Evolutionary conservation across 2,888 invertebrate species (phyloP).

Genomic region (Sympetrum striolatum): DNA sequence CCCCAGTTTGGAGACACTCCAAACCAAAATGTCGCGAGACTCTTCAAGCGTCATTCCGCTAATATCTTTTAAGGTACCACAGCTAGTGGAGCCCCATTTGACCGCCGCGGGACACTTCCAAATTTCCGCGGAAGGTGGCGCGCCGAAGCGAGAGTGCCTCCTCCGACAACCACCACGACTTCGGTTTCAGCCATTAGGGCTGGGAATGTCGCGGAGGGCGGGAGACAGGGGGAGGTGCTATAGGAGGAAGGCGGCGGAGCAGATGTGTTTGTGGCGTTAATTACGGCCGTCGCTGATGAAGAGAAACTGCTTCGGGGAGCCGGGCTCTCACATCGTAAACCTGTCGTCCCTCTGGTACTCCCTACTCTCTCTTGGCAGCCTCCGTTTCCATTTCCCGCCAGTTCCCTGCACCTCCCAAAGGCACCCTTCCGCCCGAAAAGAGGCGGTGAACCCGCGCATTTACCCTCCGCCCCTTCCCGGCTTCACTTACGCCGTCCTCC

Average conservation of each 20-base stretch:
- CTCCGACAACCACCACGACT: not conserved
- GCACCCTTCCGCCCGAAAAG: slow-evolving; percentile 29
- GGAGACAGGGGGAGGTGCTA: not conserved
- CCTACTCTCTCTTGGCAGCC: slow-evolving; percentile 31
- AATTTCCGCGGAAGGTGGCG: not conserved
- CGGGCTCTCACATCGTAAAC: slow-evolving; percentile 38
- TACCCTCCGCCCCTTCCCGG: not conserved
- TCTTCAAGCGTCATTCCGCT: too few species aligned
- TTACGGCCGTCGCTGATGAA: slow-evolving; percentile 38
- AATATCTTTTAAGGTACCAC: too few species aligned
- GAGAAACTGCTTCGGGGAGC: slow-evolving; percentile 39
- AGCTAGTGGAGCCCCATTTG: not conserved
- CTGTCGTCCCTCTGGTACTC: slow-evolving; percentile 21
- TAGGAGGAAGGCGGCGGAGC: not conserved
- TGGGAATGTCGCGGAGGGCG: not conserved
- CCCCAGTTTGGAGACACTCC: too few species aligned
- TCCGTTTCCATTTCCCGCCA: slow-evolving; percentile 22
- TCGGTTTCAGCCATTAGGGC: slow-evolving; percentile 9
- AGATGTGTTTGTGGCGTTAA: slow-evolving; percentile 41
- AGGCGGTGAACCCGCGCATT: not conserved
- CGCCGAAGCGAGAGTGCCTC: not conserved
- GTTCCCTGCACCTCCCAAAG: slow-evolving; percentile 6
- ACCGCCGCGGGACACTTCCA: not conserved
- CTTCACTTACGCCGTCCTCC: not conserved
- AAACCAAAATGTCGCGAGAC: too few species aligned